These are phyloP conservation scores for Diabrotica virgifera DNA, from an alignment of 1,140 invertebrate species.

Conservation along the genomic window DNA sequence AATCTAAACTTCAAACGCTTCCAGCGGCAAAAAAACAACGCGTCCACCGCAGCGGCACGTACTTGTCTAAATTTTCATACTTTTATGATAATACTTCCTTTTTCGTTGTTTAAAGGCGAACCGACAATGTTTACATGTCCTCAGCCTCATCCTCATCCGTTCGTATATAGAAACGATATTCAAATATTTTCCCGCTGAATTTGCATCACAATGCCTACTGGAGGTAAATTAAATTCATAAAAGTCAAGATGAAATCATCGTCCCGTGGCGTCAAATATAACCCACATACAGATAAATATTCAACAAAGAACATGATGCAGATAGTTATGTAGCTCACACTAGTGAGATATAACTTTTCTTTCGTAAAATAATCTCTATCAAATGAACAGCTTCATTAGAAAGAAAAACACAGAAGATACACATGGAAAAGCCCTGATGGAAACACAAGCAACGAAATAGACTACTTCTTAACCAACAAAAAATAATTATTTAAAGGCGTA, in stretches of 20 bases:
- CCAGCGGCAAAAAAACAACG: too few species aligned
- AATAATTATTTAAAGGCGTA: too few species aligned
- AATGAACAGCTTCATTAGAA: too few species aligned
- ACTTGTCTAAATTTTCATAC: not conserved
- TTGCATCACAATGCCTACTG: not conserved
- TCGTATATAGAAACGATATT: not conserved
- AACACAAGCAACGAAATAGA: too few species aligned
- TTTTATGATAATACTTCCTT: not conserved
- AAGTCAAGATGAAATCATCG: constrained; percentile 2
- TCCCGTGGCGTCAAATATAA: constrained; percentile 8
- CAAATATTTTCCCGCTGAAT: not conserved
- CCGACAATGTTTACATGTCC: not conserved
- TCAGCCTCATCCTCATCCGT: not conserved
- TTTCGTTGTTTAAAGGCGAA: not conserved
- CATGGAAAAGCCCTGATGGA: too few species aligned
- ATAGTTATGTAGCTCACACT: not conserved
- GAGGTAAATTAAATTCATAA: constrained; percentile 3
- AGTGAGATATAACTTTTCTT: too few species aligned
- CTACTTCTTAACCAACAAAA: too few species aligned
- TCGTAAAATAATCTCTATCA: too few species aligned
- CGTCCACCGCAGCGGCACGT: not conserved
- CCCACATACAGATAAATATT: constrained; percentile 18
- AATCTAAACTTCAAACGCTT: not conserved
- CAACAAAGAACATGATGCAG: not conserved
- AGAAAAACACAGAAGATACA: too few species aligned